These are phyloP conservation scores for Synergus gifuensis DNA, from an alignment of 2,888 invertebrate genomes.

Conservation along the genomic window DNA sequence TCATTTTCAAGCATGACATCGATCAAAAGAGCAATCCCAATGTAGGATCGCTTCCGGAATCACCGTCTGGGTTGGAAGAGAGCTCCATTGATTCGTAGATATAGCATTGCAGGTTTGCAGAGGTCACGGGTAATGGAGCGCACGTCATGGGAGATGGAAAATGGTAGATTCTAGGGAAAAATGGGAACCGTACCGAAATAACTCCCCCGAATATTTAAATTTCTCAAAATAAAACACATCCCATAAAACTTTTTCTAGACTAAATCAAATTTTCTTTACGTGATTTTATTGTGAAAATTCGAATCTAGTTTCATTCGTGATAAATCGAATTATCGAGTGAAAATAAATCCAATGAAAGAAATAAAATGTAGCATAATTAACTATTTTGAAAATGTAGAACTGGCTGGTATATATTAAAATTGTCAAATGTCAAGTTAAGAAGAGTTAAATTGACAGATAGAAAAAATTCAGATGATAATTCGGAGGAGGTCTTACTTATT, in stretches of 20 bases:
- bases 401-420: too few relatives aligned
- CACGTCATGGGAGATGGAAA: slow-evolving; percentile 51
- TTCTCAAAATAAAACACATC: background rate
- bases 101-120: slow-evolving; percentile 54
- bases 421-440: too few relatives aligned
- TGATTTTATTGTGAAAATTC: background rate
- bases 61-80: slow-evolving; percentile 56
- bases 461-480: too few relatives aligned
- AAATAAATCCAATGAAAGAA: background rate
- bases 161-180: slow-evolving; percentile 47
- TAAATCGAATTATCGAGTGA: background rate
- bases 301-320: background rate
- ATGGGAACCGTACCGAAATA: slow-evolving; percentile 5
- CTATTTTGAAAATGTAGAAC: too few relatives aligned
- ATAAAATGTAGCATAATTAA: too few relatives aligned
- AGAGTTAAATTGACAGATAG: too few relatives aligned
- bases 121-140: slow-evolving; percentile 56
- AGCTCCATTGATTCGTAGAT: slow-evolving; percentile 58
- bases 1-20: slow-evolving; percentile 22
- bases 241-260: background rate
- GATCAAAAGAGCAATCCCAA: slow-evolving; percentile 35
- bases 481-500: background rate
- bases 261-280: background rate
- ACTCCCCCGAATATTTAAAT: background rate
- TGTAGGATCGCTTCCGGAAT: slow-evolving; percentile 53